Base-by-base conservation (phyloP, 2,888 invertebrate genomes). In the Habroteleia sp. region DNA sequence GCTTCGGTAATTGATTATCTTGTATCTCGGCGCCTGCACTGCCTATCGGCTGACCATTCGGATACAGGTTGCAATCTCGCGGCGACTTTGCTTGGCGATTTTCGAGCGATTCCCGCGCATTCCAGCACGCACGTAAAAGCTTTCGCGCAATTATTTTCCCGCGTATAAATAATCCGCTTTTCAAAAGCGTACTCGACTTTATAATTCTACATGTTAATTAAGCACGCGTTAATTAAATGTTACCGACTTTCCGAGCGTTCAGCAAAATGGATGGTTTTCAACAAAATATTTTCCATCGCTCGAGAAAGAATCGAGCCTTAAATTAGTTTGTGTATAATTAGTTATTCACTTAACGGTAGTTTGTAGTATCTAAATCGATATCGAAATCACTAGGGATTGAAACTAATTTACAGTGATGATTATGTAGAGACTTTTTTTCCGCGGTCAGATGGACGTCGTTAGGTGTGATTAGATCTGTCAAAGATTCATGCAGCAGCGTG, bases 1-100 rank as follows among this genome's bases (percentile, higher is more conserved):
- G 79, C 80, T 77, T 79, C 76, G 79, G 82, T 84, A 83, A 83
- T 83, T 83, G 83, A 84, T 83, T 83, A 84, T 84, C 83, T 81
- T 82, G 82, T 78, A 77, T 33, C 78, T 71, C 77, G 77, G 76
- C 76, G 74, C 76, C 76, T 77, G 69, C 37, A 52, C 75, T 23
- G 79, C 80, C 81, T 78, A 71, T 73, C 73, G 62, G 50, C 60
- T 41, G 39, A 73, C 77, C 82, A 79, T 80, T 82, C 79, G 79
- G 77, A 75, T 77, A 77, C 79, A 78, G 76, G 79, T 80, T 68
- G 68, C 68, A 73, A 79, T 76, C 75, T 69, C 56, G 50, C 35
- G 56, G 69, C 56, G 48, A 39, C 73, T 66, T 52, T 52, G 63
- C 63, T 16, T 23, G 16, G 17, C 39, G 71, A 56, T 72, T 63